Base-by-base conservation (phyloP, 2,797 vertebrate genomes). In the Mustela erminea region DNA sequence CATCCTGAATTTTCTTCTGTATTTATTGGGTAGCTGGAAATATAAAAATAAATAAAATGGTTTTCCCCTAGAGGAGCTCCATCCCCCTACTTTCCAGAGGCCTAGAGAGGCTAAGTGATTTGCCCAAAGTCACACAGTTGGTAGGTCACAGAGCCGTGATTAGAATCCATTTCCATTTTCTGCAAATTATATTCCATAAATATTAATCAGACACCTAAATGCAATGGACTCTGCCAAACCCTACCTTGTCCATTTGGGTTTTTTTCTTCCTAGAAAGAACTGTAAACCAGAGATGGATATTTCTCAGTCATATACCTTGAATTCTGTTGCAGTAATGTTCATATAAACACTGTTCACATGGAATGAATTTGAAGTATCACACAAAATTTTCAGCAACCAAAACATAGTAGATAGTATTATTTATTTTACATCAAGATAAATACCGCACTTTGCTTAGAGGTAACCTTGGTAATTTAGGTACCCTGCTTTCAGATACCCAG, bases 101-200 rank as follows among this genome's bases (percentile, higher is more conserved):
- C 52, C 12, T 10, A 93, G 18, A 83, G 29, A 89, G n/a, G 21
- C 29, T 93, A 89, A 41, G 18, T 85, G 21, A 82, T 64, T 92
- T 95, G n/a, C 41, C 12, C 5, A 66, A 86, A 86, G 90, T 96
- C 74, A 93, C 25, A 64, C 4, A 80, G 27, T 43, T 93, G 93
- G 15, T 92, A 90, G 27, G 77, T 93, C 49, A 86, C 7, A 80
- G 46, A 95, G 1, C 29, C 91, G 13, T 41, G 25, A 80, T 11
- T 95, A 75, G n/a, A 87, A 90, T 32, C 15, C 56, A 88, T 93
- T 87, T 91, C 14, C 27, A 5, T 95, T 97, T 95, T 95, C 52
- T 95, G 25, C 86, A 52, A 64, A 49, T 85, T 97, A 84, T 81
- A 93, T 77, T 77, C 8, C 41, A 77, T 82, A 90, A 95, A 77